phyloP scores from a whole-genome alignment of 2,797 vertebrate species.

The Urosaurus nigricauda region DNA sequence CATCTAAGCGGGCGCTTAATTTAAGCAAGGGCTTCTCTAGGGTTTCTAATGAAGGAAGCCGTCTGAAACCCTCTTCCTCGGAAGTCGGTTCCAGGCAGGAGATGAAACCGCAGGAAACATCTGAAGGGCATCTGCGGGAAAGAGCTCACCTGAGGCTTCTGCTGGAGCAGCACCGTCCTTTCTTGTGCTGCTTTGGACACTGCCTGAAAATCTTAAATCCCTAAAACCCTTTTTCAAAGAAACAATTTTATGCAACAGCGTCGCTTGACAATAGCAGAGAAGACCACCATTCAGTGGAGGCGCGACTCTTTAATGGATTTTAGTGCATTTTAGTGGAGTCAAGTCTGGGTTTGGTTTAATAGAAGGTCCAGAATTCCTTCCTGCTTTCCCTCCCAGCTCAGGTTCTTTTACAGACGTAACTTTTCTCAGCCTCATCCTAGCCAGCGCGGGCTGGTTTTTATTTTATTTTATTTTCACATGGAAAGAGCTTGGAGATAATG shows the following conservation, averaged over 20 bases:
- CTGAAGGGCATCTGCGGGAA: background rate
- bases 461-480: too few relatives aligned
- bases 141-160: background rate
- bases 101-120: background rate
- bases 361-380: background rate
- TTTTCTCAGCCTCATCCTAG: background rate
- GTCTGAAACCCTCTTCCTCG: background rate
- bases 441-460: background rate
- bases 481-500: background rate
- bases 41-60: conserved; percentile 4
- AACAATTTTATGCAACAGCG: too few relatives aligned
- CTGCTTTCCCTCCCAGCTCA: background rate
- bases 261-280: too few relatives aligned
- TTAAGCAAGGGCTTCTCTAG: background rate
- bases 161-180: background rate
- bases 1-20: background rate
- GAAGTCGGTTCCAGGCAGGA: background rate
- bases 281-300: too few relatives aligned
- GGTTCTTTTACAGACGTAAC: too few relatives aligned
- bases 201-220: background rate
- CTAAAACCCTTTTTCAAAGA: background rate
- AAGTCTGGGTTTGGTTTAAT: too few relatives aligned
- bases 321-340: too few relatives aligned
- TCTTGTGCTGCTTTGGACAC: too few relatives aligned
- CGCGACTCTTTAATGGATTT: too few relatives aligned